Base-by-base conservation (phyloP, 1,140 invertebrate species). In the Cephus cinctus region DNA sequence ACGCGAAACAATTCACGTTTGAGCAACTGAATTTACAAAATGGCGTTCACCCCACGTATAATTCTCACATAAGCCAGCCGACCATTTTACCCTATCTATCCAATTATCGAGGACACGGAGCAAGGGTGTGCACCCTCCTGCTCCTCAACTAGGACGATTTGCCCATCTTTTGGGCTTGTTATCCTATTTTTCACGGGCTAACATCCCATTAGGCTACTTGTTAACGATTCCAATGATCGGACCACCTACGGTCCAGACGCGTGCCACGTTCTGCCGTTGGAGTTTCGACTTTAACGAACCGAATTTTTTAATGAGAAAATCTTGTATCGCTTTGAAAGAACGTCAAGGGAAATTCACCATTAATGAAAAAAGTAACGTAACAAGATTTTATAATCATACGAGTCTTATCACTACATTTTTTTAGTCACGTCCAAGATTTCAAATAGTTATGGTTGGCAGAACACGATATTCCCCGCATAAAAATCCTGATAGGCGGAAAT, bases 181-280 rank as follows among this genome's bases (percentile, higher is more conserved):
- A 53, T 56, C 51, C 55, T 39, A 46, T 53, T 60, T 52, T 56
- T 59, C 54, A 55, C 50, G 57, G 51, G 54, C 47, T 19, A 46
- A 43, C 45, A 54, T 56, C 53, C 58, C 35, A 59, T 69, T 69
- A 69, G 56, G 57, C 59, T 68, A 67, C 62, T 69, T 69, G 64
- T 63, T 70, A 70, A 61, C 57, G 52, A 60, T 62, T 53, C 54
- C 31, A 46, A 44, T 48, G 47, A 61, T 50, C 22, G 38, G 56
- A 61, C 69, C 71, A 64, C 69, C 69, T 57, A 65, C 31, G 50
- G 71, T 36, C 65, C 46, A 59, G 59, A 54, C 67, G 60, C 63
- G 59, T 57, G 56, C 42, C 66, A 46, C 36, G 50, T 48, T 52
- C 55, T 61, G 16, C n/a, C 43, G 30, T 5, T 39, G 50, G n/a